Base-by-base conservation (phyloP, 2,888 invertebrate genomes). In the Crioceris asparagi region DNA sequence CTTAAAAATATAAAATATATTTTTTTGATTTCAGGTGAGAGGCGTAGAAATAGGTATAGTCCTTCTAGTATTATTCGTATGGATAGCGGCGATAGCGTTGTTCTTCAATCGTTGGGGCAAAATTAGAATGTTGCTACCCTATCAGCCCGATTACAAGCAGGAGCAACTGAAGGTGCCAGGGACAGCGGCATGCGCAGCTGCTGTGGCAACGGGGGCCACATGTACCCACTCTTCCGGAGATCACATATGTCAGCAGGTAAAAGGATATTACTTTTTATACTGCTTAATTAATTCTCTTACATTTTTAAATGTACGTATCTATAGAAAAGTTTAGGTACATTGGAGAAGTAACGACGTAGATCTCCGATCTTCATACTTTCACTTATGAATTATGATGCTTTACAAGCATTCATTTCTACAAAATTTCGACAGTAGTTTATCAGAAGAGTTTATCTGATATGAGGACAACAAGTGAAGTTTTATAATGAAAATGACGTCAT, bases 21-120 rank as follows among this genome's bases (percentile, higher is more conserved):
- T n/a, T n/a, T n/a, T n/a, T n/a, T 38, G 16, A 31, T 37, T 60
- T 58, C 26, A 87, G 82, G 86, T 91, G 57, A 78, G 88, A 49
- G 86, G 87, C 36, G 87, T 90, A 49, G 91, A 91, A 69, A 83
- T 91, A 54, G 87, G 86, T 46, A 87, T 92, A 57, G 86, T 87
- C 39, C 76, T 84, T 18, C 66, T 86, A 58, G 86, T 86, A 38
- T 70, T 87, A 45, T 70, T 83, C 56, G 82, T 86, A 25, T 87
- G 87, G 87, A 78, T 83, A 14, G 84, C 79, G n/a, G 86, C 86
- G 16, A 86, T 87, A 54, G 81, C 83, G 1, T 66, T 87, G 38
- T 87, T 87, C 70, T 86, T 87, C 70, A 85, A 86, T 62, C 76
- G 86, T 40, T 87, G 85, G 86, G 86, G 86, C 38, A 87, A 87